These are phyloP conservation scores for Coregonus ussuriensis DNA, from an alignment of 2,797 vertebrate species.

Conservation along the genomic window DNA sequence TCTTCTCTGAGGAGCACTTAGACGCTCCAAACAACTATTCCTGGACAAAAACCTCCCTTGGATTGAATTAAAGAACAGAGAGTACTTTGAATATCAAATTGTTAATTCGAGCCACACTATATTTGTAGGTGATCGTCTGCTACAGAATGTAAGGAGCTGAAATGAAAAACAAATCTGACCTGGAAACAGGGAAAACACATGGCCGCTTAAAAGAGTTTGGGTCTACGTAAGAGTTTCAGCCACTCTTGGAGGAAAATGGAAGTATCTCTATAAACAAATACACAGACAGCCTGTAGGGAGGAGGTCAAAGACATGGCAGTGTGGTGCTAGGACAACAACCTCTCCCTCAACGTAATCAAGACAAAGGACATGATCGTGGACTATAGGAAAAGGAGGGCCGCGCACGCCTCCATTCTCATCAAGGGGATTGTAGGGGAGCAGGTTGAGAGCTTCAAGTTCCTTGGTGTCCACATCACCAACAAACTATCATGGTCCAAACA, in stretches of 20 bases:
- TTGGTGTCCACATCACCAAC: too few species aligned
- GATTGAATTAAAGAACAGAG: conserved; percentile 14
- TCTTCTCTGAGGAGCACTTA: conserved; percentile 2
- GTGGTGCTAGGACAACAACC: too few species aligned
- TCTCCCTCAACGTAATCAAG: too few species aligned
- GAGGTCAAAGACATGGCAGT: too few species aligned
- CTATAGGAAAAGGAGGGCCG: too few species aligned
- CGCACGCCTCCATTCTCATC: too few species aligned
- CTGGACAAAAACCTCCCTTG: background rate
- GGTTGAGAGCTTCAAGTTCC: too few species aligned
- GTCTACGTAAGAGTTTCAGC: background rate
- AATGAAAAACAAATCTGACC: background rate
- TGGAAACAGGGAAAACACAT: background rate
- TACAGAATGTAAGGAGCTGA: background rate
- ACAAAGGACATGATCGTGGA: too few species aligned
- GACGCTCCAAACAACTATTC: background rate
- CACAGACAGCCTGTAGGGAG: too few species aligned
- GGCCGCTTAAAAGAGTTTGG: background rate
- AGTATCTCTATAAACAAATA: too few species aligned
- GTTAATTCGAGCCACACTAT: background rate
- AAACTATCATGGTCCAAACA: too few species aligned
- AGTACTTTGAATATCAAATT: conserved; percentile 1
- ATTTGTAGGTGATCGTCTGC: background rate
- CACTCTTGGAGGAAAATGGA: background rate
- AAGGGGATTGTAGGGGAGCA: too few species aligned